Conservation (phyloP, 2,888 invertebrate genomes). For the Andrena camellia region DNA sequence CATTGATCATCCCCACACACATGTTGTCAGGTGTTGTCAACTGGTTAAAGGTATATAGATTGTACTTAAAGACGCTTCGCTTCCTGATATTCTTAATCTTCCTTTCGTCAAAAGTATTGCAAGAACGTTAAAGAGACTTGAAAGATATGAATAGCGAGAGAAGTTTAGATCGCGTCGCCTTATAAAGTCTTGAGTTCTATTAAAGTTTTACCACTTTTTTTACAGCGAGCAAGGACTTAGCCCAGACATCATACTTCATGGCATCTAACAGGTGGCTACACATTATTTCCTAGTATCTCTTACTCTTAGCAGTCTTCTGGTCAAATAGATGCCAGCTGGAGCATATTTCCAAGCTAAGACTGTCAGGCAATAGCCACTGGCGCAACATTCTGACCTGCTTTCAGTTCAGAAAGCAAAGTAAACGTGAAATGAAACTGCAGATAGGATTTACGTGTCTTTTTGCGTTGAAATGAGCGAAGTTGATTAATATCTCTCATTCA, state of each 20-base stretch:
- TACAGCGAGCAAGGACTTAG: constrained; percentile 97
- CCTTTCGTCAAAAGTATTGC: constrained; percentile 10
- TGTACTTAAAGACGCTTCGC: not conserved
- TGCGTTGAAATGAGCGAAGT: not conserved
- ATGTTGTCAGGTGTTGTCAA: constrained; percentile 98
- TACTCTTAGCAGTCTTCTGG: constrained; percentile 75
- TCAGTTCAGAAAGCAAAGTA: constrained; percentile 61
- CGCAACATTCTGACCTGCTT: constrained; percentile 70
- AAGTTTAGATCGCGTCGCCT: not conserved
- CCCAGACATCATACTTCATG: constrained; percentile 99
- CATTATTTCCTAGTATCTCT: constrained; percentile 75
- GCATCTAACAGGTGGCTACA: constrained; percentile 95
- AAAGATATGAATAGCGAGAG: not conserved
- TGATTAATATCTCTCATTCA: not conserved
- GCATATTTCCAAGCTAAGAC: constrained; percentile 70
- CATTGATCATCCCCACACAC: constrained; percentile 99
- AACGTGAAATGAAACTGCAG: constrained; percentile 40
- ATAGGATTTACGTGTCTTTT: not conserved
- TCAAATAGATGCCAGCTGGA: constrained; percentile 72
- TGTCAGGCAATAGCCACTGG: constrained; percentile 73
- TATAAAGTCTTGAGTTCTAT: not conserved
- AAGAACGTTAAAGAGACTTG: not conserved
- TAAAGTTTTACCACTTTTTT: constrained; percentile 55
- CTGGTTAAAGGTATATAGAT: constrained; percentile 94
- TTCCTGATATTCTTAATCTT: not conserved